Conservation (phyloP, 2,888 invertebrate species). For the Thymelicus sylvestris region DNA sequence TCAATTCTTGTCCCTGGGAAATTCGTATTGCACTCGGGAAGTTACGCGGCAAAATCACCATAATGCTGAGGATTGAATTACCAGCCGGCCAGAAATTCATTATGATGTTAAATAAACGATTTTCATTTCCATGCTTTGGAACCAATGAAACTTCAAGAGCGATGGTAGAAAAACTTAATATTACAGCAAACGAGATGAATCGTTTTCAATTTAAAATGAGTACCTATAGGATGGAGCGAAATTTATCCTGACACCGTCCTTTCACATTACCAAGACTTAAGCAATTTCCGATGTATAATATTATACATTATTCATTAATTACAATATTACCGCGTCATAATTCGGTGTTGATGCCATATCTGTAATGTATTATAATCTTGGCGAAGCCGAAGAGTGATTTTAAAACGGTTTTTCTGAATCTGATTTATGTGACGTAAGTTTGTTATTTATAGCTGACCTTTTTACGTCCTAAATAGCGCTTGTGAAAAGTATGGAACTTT, state of each 20-base stretch:
- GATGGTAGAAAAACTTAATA: too few species aligned
- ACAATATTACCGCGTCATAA: conserved; percentile 12
- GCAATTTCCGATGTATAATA: background rate
- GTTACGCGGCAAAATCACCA: too few species aligned
- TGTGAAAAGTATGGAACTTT: conserved; percentile 11
- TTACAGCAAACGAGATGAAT: too few species aligned
- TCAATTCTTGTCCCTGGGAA: too few species aligned
- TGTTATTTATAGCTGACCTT: conserved; percentile 22
- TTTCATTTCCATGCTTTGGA: too few species aligned
- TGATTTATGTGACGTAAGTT: conserved; percentile 30
- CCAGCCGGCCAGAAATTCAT: too few species aligned
- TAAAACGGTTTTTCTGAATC: conserved; percentile 17
- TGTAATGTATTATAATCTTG: conserved; percentile 11
- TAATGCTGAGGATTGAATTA: too few species aligned
- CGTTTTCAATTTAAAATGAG: too few species aligned
- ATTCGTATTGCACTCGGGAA: too few species aligned
- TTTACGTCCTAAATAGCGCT: conserved; percentile 21
- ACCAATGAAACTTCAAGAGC: too few species aligned
- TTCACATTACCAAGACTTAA: background rate
- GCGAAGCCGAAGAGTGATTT: conserved; percentile 1
- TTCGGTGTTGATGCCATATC: conserved; percentile 13
- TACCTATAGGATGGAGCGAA: too few species aligned
- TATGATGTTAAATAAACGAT: too few species aligned
- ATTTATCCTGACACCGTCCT: background rate
- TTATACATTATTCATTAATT: conserved; percentile 3